Evolutionary conservation across 1,140 invertebrate genomes (phyloP), one percentile per base, ranked within the genome.

Genomic region (Eufriesea mexicana): DNA sequence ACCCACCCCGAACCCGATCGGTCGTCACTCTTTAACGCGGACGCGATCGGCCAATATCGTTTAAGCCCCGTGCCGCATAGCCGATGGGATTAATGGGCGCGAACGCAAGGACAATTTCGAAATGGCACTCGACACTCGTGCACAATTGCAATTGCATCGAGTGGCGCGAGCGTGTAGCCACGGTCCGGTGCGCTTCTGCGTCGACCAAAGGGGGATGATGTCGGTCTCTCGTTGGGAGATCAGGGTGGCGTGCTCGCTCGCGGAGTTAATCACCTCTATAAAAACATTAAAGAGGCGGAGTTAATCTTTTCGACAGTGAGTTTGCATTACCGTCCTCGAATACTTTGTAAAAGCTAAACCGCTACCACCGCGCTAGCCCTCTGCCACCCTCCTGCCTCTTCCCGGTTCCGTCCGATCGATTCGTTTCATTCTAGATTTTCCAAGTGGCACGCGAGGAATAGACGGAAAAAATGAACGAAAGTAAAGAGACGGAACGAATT

Each of bases 101-200:
- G 86, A 76, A 74, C 85, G 85, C 86, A 86, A 83, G 80, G 86
- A 87, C 86, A 87, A 87, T 87, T 87, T 87, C 86, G 79, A 87
- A 87, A 87, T 87, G 84, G 86, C 75, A 86, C 89, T 90, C 85
- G 85, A 86, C 85, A 83, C 79, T 80, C 71, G 86, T 83, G 86
- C 75, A 66, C 80, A 83, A 87, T 84, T 89, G 88, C 90, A 91
- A 91, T 91, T 86, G 91, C 86, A 85, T 87, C 72, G 86, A 89
- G 83, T 88, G 85, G 54, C 35, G 79, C 49, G 49, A 23, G 35
- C 14, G 20, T 20, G 54, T 64, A 84, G 64, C 83, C 77, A 89
- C 84, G 74, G 70, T 79, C 77, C 84, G 86, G 51, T 71, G 79
- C n/a, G 25, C 51, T 57, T 57, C 79, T 51, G 49, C 23, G 16